phyloP scores from a whole-genome alignment of 2,888 invertebrate genomes.

The Rhamphomyia laevipes region DNA sequence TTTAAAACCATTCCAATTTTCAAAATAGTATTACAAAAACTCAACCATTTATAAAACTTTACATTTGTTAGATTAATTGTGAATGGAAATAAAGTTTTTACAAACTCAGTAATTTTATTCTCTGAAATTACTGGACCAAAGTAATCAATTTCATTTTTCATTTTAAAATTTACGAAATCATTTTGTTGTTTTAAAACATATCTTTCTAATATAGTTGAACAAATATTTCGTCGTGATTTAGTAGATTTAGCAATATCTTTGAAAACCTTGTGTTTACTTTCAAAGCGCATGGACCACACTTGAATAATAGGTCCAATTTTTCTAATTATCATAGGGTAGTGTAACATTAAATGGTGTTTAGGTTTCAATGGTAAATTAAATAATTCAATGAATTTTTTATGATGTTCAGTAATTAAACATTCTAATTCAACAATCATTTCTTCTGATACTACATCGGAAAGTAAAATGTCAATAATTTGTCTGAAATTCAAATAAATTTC shows the following conservation, averaged over 20 bases:
- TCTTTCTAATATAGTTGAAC: slow-evolving; percentile 1
- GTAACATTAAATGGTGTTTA: slow-evolving; percentile 4
- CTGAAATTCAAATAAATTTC: slow-evolving; percentile 5
- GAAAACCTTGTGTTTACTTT: slow-evolving; percentile 3
- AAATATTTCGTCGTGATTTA: slow-evolving; percentile 1
- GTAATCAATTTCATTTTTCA: neutral
- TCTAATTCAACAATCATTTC: neutral
- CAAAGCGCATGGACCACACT: slow-evolving; percentile 8
- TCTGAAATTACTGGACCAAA: neutral
- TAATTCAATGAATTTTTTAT: neutral
- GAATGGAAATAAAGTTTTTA: neutral
- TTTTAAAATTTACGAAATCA: neutral
- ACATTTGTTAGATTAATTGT: neutral
- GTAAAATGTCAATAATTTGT: slow-evolving; percentile 11
- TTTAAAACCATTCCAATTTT: neutral
- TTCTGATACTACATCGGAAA: neutral
- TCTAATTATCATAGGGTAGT: slow-evolving; percentile 9
- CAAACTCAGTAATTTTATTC: neutral
- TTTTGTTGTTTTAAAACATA: neutral
- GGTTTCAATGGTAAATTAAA: slow-evolving; percentile 2
- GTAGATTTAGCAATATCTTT: slow-evolving; percentile 4
- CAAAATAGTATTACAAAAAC: neutral
- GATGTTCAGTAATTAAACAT: neutral
- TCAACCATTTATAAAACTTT: neutral
- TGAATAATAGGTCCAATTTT: slow-evolving; percentile 10